phyloP scores from a whole-genome alignment of 2,113 vertebrate species.

The Mus musculus region GRCm39 chr3:117148501-117149000 shows the following conservation, averaged over 20 bases:
- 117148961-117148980: background rate
- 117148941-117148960: background rate
- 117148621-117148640: background rate
- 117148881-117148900: background rate
- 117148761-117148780: background rate
- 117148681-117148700: background rate
- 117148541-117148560: background rate
- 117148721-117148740: background rate
- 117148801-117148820: background rate
- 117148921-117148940: no score
- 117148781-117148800: background rate
- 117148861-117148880: background rate
- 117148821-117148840: background rate
- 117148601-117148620: background rate
- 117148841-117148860: background rate
- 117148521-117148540: background rate
- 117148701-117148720: background rate
- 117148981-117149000: background rate
- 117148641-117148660: background rate
- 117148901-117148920: background rate
- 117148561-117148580: background rate
- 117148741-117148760: background rate
- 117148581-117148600: background rate
- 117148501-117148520: background rate
- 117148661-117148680: conserved; percentile 14